phyloP scores from a whole-genome alignment of 2,888 invertebrate genomes.

The Idaea dimidiata region DNA sequence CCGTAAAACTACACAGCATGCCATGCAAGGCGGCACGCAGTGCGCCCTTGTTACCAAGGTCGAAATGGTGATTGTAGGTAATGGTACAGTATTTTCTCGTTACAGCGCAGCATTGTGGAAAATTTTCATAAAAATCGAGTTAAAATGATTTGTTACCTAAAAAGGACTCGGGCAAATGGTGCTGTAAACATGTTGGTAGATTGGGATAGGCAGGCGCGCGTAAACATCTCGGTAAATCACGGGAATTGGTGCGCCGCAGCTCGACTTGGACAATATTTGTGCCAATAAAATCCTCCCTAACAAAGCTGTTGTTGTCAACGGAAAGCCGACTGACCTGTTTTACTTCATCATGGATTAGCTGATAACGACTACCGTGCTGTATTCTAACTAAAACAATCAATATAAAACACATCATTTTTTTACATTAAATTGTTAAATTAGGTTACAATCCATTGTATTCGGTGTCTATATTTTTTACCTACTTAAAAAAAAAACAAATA shows the following conservation, averaged over 20 bases:
- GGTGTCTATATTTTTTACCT: no score
- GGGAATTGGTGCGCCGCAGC: conserved; percentile 63
- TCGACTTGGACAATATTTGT: conserved; percentile 76
- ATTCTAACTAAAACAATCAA: conserved; percentile 12
- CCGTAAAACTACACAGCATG: conserved; percentile 22
- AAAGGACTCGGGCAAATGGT: conserved; percentile 62
- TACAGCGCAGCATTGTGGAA: conserved; percentile 27
- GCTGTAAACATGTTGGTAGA: conserved; percentile 67
- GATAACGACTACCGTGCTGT: conserved; percentile 45
- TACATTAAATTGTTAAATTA: not conserved
- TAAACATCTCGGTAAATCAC: conserved; percentile 78
- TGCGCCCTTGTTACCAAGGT: conserved; percentile 27
- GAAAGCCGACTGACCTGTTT: conserved; percentile 70
- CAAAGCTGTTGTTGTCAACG: conserved; percentile 77
- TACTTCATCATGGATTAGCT: conserved; percentile 58
- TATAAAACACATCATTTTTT: not conserved
- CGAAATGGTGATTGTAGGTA: conserved; percentile 20
- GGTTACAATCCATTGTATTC: not conserved
- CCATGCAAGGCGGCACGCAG: conserved; percentile 25
- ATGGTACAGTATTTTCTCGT: conserved; percentile 17
- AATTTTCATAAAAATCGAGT: conserved; percentile 60
- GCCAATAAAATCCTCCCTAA: conserved; percentile 76
- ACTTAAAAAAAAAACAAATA: no score
- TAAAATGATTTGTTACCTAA: conserved; percentile 63
- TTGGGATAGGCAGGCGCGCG: conserved; percentile 63